Percentiles rank a stretch among this genome's conserved stretches.
Evolutionary conservation across 2,113 vertebrate species (phyloP).

Genomic region (Spermophilus dauricus): DNA sequence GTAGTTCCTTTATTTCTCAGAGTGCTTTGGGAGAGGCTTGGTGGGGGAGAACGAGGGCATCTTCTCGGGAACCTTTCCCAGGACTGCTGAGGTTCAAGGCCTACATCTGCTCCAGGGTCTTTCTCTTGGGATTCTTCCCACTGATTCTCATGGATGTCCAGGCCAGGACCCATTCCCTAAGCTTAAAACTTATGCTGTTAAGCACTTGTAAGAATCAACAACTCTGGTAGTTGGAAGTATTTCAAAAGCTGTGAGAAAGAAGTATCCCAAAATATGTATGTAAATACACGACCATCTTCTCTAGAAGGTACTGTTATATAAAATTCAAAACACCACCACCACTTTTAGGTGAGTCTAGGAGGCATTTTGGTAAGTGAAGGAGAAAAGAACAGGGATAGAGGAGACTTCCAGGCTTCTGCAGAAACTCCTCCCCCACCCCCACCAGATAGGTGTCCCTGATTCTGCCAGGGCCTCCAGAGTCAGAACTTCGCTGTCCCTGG

Average conservation of each 20-base stretch:
- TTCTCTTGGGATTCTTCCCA: not conserved
- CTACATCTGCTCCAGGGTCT: not conserved
- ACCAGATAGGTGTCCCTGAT: not conserved
- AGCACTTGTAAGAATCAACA: not conserved
- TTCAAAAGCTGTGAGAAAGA: slow-evolving; percentile 38
- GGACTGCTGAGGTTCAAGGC: not conserved
- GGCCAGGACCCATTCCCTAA: not conserved
- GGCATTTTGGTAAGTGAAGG: not conserved
- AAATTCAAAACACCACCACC: slow-evolving; percentile 13
- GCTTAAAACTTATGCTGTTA: not conserved
- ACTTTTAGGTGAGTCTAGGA: not conserved
- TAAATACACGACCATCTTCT: not conserved
- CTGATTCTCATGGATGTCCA: not conserved
- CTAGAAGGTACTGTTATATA: not conserved
- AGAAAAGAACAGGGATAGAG: not conserved
- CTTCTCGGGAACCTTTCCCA: slow-evolving; percentile 17
- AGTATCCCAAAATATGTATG: not conserved
- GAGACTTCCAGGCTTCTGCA: not conserved
- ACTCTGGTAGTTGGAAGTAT: not conserved
- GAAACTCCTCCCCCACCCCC: not conserved
- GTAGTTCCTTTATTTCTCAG: not conserved
- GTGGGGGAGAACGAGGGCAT: not conserved
- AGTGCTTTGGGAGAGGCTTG: not conserved
- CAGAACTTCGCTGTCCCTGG: not conserved
- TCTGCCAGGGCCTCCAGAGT: not conserved